Percentiles rank a stretch among this genome's conserved stretches.
Evolutionary conservation across 1,140 invertebrate species (phyloP).

Genomic region (Ylistrum balloti): DNA sequence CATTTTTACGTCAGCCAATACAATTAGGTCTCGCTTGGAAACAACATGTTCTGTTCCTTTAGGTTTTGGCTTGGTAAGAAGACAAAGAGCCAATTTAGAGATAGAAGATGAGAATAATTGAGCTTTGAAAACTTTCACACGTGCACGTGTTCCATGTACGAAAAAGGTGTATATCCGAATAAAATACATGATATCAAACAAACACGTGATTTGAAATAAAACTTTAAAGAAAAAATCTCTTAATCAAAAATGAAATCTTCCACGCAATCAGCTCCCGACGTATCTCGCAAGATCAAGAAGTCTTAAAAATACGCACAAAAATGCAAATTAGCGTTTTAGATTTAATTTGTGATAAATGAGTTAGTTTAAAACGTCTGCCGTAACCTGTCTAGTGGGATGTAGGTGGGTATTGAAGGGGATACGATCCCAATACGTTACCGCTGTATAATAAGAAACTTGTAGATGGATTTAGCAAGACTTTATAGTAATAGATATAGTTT

Average conservation of each 20-base stretch:
- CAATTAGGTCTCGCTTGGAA: not conserved
- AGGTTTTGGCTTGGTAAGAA: not conserved
- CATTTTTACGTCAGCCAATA: not conserved
- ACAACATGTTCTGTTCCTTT: not conserved
- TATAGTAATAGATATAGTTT: not conserved
- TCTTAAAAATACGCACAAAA: not conserved
- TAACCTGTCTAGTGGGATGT: not conserved
- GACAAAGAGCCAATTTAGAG: not conserved
- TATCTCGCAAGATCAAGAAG: not conserved
- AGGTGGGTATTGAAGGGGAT: too few species aligned
- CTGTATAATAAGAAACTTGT: conserved; percentile 2
- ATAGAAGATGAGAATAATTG: not conserved
- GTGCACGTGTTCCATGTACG: conserved; percentile 6
- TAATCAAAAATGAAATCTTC: not conserved
- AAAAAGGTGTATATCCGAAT: not conserved
- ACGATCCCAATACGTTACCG: not conserved
- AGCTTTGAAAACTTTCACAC: not conserved
- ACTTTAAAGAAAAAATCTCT: not conserved
- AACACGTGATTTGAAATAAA: not conserved
- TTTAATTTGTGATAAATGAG: conserved; percentile 24
- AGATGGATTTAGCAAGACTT: not conserved
- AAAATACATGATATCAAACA: not conserved
- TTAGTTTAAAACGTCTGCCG: not conserved
- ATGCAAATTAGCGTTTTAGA: not conserved
- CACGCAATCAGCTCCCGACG: not conserved